Base-by-base conservation (phyloP, 2,888 invertebrate species). In the Ichneumoninae sp. region DNA sequence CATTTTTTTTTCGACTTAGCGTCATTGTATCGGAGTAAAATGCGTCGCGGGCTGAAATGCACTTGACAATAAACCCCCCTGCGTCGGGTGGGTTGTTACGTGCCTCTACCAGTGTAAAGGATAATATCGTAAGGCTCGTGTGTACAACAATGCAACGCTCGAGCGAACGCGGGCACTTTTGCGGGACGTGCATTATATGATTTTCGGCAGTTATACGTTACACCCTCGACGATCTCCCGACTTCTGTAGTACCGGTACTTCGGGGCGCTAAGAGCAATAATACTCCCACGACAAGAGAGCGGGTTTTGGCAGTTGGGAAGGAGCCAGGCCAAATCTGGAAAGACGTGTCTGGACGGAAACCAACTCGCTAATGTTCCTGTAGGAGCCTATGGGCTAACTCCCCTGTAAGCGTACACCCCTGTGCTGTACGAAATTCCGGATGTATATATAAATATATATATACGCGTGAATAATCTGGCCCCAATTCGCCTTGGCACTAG, bases 301-400 rank as follows among this genome's bases (percentile, higher is more conserved):
- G 75, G 77, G 71, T 19, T 83, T 84, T 80, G 80, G 75, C 79
- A 79, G 83, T 89, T 91, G 91, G 91, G 89, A 87, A 84, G 77
- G 83, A 83, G 91, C 90, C 90, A 90, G 89, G 86, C 87, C 85
- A 90, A 89, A 90, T 90, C 89, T 87, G 85, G 86, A 87, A 89
- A 90, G 89, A 90, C 90, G 89, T 90, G 91, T 86, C 90, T 90
- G 90, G 90, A 90, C 87, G 85, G 86, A 89, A 86, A 91, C 90
- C 91, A 89, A 91, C 89, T 91, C 89, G 90, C 90, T 90, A 91
- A 91, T 90, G 90, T 90, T 62, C 87, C 90, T 84, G 40, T 81
- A 79, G 74, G 66, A 68, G 86, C 78, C 82, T 62, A 77, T 80
- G 79, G 68, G 60, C 80, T 62, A 71, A 50, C 50, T 22, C 62